Evolutionary conservation across 2,797 vertebrate species (phyloP).

Genomic region (Decapterus maruadsi): DNA sequence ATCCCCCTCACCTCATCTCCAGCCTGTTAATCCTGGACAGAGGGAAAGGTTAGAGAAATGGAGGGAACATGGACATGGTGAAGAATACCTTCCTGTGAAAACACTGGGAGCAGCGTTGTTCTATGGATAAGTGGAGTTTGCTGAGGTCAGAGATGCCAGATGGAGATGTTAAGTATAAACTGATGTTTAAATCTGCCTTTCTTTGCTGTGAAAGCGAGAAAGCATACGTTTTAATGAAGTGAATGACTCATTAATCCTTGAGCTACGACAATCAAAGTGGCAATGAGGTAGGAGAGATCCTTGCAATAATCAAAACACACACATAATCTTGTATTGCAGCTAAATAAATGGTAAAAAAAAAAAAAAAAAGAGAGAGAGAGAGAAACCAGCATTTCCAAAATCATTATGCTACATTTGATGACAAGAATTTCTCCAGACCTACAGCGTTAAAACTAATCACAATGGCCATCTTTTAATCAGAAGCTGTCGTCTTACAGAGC

Average conservation of each 20-base stretch:
- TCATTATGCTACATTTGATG: constrained; percentile 15
- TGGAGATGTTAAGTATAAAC: not conserved
- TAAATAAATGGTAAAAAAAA: constrained; percentile 8
- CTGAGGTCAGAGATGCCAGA: not conserved
- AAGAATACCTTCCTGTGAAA: constrained; percentile 19
- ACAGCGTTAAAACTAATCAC: constrained; percentile 42
- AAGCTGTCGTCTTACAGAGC: constrained; percentile 14
- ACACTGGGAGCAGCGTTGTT: constrained; percentile 4
- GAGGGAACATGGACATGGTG: constrained; percentile 5
- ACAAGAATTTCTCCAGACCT: constrained; percentile 3
- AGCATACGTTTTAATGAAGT: not conserved
- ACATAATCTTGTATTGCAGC: not conserved
- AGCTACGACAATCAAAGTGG: not conserved
- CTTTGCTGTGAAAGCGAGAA: constrained; percentile 5
- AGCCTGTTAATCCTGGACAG: constrained; percentile 57
- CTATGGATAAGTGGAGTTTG: not conserved
- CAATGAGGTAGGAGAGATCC: not conserved
- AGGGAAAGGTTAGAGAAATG: constrained; percentile 41
- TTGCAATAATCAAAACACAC: constrained; percentile 5
- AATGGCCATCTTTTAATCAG: constrained; percentile 34
- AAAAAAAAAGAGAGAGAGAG: too few relatives aligned
- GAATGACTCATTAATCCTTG: constrained; percentile 2
- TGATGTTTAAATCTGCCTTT: constrained; percentile 1
- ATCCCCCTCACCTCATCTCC: constrained; percentile 64
- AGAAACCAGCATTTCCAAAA: constrained; percentile 9